Base-by-base conservation (phyloP, 1,140 invertebrate species). In the Drosophila paulistorum region DNA sequence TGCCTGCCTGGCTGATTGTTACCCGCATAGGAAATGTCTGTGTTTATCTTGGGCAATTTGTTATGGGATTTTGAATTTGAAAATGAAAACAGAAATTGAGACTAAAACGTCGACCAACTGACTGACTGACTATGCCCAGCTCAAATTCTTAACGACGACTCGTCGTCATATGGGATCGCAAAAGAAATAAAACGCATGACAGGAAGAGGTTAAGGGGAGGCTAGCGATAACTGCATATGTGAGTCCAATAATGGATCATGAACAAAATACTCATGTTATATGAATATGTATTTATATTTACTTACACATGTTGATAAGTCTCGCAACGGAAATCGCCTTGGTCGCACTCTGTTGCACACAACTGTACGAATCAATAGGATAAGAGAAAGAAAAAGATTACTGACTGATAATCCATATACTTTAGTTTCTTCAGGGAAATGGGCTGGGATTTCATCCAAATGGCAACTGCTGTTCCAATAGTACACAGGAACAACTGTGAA, bases 21-120 rank as follows among this genome's bases (percentile, higher is more conserved):
- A 20, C 17, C 65, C 68, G 68, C 75, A 71, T 75, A 63, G 68
- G 75, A 61, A 68, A 51, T 23, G 68, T 58, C 60, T 73, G 14
- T 62, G 68, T 72, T 78, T 81, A 79, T 81, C 71, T 77, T 71
- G 55, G 64, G 82, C 68, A 86, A 79, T 86, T 81, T 86, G 82
- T 81, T 78, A 81, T 86, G 82, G 82, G 76, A 86, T 86, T 30
- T 86, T 76, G 72, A 86, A 82, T 81, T 81, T 69, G 74, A 84
- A 85, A 86, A 80, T 64, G 81, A 83, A 73, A 75, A 67, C 57
- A 45, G 35, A 11, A 20, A 77, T 48, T 17, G 33, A 74, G 61
- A 57, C 35, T 37, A 42, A 69, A 39, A 51, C 35, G 55, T 33
- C 76, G 73, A 85, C 74, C 68, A 77, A 85, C 68, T 79, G 71